A percentile compares a stretch with the other conserved stretches of the same genome.
Conservation (phyloP, 2,888 invertebrate species). For the Scaptomyza parva region DNA sequence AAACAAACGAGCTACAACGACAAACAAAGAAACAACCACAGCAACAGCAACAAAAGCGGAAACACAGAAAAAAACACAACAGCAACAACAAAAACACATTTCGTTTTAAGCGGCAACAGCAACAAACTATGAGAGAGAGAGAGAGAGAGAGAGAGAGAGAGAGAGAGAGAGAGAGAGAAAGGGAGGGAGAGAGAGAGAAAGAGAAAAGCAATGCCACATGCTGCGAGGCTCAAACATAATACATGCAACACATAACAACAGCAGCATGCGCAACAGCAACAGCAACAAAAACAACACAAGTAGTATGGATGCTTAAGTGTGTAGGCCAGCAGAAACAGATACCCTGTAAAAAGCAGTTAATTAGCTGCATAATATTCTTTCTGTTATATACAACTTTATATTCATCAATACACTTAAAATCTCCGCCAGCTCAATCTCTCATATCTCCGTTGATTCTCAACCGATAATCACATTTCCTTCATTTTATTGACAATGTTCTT, state of each 20-base stretch:
- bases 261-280: constrained; percentile 9
- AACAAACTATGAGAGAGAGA: constrained; percentile 11
- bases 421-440: no score
- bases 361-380: background rate
- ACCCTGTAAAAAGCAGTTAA: background rate
- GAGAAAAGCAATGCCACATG: constrained; percentile 67
- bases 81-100: constrained; percentile 21
- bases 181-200: no score
- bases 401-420: no score
- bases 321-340: background rate
- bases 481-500: no score
- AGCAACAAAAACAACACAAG: constrained; percentile 29
- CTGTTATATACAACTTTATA: no score
- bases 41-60: constrained; percentile 37
- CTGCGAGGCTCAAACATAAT: constrained; percentile 64
- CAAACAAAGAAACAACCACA: constrained; percentile 47
- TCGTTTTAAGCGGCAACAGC: constrained; percentile 51
- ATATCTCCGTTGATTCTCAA: no score
- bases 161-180: background rate
- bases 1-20: constrained; percentile 54
- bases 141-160: background rate
- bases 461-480: no score
- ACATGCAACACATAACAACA: constrained; percentile 51
- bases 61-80: constrained; percentile 25
- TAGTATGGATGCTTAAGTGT: background rate